Evolutionary conservation across 2,888 invertebrate genomes (phyloP).

Genomic region (Euzophera pinguis): DNA sequence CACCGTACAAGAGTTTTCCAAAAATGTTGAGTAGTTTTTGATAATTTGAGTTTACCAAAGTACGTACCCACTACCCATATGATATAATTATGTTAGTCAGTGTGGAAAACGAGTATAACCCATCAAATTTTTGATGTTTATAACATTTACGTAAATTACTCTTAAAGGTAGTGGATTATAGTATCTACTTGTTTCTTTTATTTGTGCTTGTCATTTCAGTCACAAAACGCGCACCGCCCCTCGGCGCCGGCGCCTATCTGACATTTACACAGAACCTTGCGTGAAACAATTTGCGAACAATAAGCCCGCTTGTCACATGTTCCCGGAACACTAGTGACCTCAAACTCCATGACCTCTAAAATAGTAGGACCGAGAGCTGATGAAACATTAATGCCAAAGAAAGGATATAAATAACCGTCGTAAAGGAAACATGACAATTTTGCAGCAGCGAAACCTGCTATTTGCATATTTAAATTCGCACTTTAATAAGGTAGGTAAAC

Average conservation of each 20-base stretch:
- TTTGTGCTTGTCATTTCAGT: conserved; percentile 5
- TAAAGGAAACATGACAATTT: conserved; percentile 13
- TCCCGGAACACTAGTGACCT: conserved; percentile 71
- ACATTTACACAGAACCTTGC: conserved; percentile 72
- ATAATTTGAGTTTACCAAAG: too few species aligned
- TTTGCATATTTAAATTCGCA: conserved; percentile 12
- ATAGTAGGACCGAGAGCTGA: conserved; percentile 13
- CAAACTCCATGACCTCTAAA: conserved; percentile 47
- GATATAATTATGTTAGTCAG: too few species aligned
- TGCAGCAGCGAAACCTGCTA: conserved; percentile 9
- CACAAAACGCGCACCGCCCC: conserved; percentile 27
- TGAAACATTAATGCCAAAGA: conserved; percentile 14
- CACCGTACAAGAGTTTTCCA: too few species aligned
- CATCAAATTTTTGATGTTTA: too few species aligned
- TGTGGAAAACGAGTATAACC: too few species aligned
- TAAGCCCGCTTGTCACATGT: conserved; percentile 56
- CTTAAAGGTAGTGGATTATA: neutral
- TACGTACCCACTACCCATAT: too few species aligned
- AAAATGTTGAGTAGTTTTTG: too few species aligned
- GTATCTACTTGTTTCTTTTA: neutral
- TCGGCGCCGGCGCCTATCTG: conserved; percentile 61
- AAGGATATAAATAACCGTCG: conserved; percentile 14
- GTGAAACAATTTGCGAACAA: conserved; percentile 66
- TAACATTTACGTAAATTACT: neutral
- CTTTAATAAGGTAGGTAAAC: conserved; percentile 13